Conservation (phyloP, 2,797 vertebrate species). For the Mus caroli region DNA sequence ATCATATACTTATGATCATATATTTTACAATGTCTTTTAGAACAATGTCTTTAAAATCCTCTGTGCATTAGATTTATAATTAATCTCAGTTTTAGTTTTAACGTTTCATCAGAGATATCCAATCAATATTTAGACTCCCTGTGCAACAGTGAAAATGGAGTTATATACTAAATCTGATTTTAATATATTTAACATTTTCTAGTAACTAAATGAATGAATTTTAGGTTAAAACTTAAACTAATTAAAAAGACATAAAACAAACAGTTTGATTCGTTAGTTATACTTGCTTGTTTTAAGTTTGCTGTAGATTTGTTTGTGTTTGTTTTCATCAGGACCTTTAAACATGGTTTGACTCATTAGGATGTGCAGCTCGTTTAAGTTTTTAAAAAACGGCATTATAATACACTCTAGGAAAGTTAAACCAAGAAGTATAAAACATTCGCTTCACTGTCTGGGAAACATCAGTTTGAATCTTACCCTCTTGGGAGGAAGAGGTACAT, state of each 20-base stretch:
- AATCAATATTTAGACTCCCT: conserved; percentile 34
- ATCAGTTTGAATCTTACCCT: conserved; percentile 49
- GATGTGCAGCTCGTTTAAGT: background rate
- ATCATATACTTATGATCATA: background rate
- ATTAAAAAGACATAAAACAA: conserved; percentile 12
- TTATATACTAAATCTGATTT: background rate
- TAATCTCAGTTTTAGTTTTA: background rate
- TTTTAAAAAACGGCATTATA: conserved; percentile 21
- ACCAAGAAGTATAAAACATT: conserved; percentile 39
- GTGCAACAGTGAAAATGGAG: background rate
- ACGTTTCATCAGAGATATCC: conserved; percentile 25
- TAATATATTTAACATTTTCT: background rate
- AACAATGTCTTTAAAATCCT: background rate
- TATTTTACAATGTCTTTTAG: conserved; percentile 26
- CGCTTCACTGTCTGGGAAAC: background rate
- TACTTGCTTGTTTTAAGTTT: background rate
- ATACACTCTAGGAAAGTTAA: conserved; percentile 38
- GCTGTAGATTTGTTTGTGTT: background rate
- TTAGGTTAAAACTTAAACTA: conserved; percentile 47
- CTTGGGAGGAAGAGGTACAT: background rate
- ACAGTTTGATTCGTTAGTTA: background rate
- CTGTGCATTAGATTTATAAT: background rate
- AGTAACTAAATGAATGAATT: conserved; percentile 5
- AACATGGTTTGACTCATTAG: background rate
- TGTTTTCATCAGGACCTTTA: background rate